These are phyloP conservation scores for Antrozous pallidus DNA, from an alignment of 2,797 vertebrate genomes.

Conservation along the genomic window DNA sequence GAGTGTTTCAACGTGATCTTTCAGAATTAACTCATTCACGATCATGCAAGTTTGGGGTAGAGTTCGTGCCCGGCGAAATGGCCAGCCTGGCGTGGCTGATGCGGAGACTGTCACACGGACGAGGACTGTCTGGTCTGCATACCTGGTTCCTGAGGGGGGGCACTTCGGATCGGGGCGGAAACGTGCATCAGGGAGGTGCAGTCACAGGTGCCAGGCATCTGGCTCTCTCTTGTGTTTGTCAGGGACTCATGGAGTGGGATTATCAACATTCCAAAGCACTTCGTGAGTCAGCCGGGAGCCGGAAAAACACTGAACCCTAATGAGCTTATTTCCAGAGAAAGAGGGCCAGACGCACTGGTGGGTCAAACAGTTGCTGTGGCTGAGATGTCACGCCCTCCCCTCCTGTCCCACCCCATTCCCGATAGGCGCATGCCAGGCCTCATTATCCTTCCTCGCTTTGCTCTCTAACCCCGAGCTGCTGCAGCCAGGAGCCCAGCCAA, in stretches of 20 bases:
- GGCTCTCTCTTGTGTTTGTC: conserved; percentile 67
- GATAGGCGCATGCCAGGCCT: conserved; percentile 67
- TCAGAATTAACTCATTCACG: background rate
- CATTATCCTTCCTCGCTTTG: conserved; percentile 65
- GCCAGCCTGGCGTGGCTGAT: background rate
- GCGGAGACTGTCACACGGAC: background rate
- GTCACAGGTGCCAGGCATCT: conserved; percentile 71
- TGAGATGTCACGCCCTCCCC: conserved; percentile 49
- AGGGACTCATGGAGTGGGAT: conserved; percentile 77
- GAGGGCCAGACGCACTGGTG: conserved; percentile 62
- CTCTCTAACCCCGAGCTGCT: conserved; percentile 47
- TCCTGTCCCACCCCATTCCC: conserved; percentile 44
- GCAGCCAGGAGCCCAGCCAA: conserved; percentile 36
- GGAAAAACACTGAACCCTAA: conserved; percentile 74
- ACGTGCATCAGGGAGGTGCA: conserved; percentile 68
- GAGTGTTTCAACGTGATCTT: background rate
- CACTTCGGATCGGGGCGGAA: conserved; percentile 37
- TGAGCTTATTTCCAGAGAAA: conserved; percentile 81
- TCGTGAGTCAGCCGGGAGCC: conserved; percentile 77
- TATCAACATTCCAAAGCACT: conserved; percentile 76
- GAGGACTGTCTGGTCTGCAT: background rate
- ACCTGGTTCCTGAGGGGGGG: conserved; percentile 40
- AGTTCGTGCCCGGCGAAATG: background rate
- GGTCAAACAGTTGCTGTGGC: conserved; percentile 71
- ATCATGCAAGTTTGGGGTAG: background rate